Evolutionary conservation across 2,113 vertebrate species (phyloP).

Genomic region (Chaetura pelagica): DNA sequence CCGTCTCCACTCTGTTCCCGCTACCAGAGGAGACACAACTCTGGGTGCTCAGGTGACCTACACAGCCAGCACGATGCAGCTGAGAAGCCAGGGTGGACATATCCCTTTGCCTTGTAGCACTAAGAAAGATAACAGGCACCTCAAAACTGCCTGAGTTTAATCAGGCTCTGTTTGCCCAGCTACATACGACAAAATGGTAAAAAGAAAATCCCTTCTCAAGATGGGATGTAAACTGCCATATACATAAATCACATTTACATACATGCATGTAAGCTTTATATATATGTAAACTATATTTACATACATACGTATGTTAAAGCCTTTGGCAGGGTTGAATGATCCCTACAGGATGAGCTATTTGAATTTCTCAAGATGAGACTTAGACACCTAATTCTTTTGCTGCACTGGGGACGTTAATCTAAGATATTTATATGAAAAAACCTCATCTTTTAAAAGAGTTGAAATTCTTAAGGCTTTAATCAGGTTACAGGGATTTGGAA

Average conservation of each 20-base stretch:
- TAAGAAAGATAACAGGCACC: not conserved
- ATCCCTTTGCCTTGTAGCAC: too few species aligned
- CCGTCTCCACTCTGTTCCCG: not conserved
- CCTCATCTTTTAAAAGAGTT: not conserved
- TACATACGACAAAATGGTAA: not conserved
- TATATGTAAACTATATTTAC: not conserved
- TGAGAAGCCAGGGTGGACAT: not conserved
- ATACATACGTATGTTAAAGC: not conserved
- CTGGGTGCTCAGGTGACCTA: not conserved
- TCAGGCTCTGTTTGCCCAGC: not conserved
- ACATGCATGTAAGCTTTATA: not conserved
- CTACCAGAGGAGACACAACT: not conserved
- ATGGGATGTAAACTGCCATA: not conserved
- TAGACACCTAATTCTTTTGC: not conserved
- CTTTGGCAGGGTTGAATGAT: not conserved
- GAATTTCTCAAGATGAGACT: not conserved
- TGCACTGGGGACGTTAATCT: not conserved
- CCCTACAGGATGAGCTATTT: not conserved
- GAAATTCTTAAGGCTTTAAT: slow-evolving; percentile 23
- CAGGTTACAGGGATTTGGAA: slow-evolving; percentile 43
- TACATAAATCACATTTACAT: not conserved
- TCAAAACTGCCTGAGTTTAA: not conserved
- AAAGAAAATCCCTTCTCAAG: not conserved
- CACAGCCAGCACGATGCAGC: fast-evolving
- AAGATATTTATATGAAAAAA: not conserved